phyloP scores from a whole-genome alignment of 1,140 invertebrate species.

The Pachypsylla venusta region DNA sequence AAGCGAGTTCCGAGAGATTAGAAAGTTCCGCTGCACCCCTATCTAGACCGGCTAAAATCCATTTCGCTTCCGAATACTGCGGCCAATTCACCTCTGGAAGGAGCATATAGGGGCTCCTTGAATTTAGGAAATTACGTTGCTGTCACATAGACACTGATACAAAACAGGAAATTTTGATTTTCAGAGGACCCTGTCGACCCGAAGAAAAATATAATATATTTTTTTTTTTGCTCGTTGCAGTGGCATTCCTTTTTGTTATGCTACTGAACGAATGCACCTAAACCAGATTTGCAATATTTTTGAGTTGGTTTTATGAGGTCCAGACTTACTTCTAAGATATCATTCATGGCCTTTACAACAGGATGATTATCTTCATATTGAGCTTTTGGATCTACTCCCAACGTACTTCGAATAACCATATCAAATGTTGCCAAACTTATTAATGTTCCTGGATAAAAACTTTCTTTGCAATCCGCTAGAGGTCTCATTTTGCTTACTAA shows the following conservation, averaged over 20 bases:
- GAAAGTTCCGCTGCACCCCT: no score
- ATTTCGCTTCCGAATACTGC: no score
- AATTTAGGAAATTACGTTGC: no score
- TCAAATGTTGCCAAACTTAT: neutral
- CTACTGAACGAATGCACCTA: neutral
- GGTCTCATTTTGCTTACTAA: neutral
- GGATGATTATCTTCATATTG: neutral
- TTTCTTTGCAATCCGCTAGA: neutral
- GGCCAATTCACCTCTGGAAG: no score
- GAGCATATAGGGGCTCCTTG: no score
- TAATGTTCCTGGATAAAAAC: neutral
- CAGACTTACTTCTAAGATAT: neutral
- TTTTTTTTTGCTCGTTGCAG: neutral
- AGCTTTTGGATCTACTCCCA: neutral
- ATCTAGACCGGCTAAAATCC: no score
- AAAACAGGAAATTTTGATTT: no score
- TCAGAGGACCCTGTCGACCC: neutral
- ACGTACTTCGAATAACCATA: neutral
- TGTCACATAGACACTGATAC: no score
- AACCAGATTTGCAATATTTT: neutral
- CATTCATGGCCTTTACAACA: neutral
- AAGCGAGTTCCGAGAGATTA: no score
- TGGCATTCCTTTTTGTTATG: neutral
- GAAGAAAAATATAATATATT: neutral
- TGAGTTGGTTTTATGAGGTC: neutral